Conservation (phyloP, 2,888 invertebrate genomes). For the Xestia sexstrigata region DNA sequence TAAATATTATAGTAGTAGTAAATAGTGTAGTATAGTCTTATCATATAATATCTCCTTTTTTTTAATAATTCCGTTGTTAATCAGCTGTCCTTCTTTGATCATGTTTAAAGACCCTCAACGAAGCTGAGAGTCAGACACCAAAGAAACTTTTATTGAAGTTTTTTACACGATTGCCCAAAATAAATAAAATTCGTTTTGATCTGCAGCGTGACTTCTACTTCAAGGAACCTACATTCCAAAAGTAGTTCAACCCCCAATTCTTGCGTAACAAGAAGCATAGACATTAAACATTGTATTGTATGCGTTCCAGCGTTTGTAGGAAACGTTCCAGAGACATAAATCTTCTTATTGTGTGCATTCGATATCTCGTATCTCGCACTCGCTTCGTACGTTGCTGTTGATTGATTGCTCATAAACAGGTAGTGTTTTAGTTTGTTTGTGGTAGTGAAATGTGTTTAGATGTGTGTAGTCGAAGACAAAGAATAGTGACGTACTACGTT, state of each 20-base stretch:
- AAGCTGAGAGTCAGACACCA: background rate
- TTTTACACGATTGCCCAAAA: background rate
- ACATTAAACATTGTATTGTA: conserved; percentile 52
- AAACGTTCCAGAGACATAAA: conserved; percentile 53
- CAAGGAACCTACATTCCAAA: conserved; percentile 1
- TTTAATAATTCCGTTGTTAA: background rate
- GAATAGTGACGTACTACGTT: background rate
- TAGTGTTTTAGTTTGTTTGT: conserved; percentile 4
- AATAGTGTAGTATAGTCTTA: too few species aligned
- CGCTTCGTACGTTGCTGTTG: conserved; percentile 36
- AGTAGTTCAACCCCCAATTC: conserved; percentile 1
- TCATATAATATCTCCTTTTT: too few species aligned
- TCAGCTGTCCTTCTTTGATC: background rate
- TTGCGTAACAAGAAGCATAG: conserved; percentile 26
- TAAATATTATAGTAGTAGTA: too few species aligned
- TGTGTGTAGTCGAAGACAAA: background rate
- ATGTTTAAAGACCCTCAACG: background rate
- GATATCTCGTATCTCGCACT: conserved; percentile 49
- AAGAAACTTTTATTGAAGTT: background rate
- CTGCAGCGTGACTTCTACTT: background rate
- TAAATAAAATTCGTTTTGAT: background rate
- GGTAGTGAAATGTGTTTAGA: background rate
- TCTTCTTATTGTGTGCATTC: conserved; percentile 60
- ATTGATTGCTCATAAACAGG: conserved; percentile 60
- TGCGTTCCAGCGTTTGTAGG: conserved; percentile 27